Conservation (phyloP, 2,113 vertebrate species). For the Promerops cafer region DNA sequence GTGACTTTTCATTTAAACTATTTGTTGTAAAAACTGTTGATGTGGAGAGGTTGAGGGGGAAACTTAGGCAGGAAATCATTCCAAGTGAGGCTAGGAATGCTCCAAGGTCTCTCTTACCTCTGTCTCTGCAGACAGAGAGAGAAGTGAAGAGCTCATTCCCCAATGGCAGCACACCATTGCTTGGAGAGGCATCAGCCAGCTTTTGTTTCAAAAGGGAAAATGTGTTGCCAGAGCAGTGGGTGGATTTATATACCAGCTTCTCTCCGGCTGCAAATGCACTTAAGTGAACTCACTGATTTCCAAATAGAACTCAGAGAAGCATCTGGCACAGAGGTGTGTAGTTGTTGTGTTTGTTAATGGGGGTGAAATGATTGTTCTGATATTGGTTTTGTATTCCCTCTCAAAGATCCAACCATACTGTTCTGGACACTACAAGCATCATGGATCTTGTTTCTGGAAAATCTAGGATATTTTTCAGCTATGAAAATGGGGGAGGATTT, state of each 20-base stretch:
- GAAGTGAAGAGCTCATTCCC: neutral
- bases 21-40: neutral
- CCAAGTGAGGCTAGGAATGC: neutral
- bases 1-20: neutral
- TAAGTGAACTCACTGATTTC: neutral
- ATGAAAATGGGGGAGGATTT: neutral
- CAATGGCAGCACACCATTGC: fast-evolving
- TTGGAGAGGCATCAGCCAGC: neutral
- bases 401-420: neutral
- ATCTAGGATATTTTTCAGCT: neutral
- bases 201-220: neutral
- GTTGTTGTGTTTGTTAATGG: neutral
- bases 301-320: neutral
- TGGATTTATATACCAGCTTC: neutral
- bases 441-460: neutral
- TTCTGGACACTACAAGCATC: neutral
- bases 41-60: neutral
- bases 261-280: neutral
- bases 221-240: neutral
- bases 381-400: neutral
- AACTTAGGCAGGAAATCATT: neutral
- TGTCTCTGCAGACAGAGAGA: neutral
- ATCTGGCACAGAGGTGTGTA: neutral
- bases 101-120: neutral
- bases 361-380: neutral